Conservation (phyloP, 2,113 vertebrate species). For the human region DNA sequence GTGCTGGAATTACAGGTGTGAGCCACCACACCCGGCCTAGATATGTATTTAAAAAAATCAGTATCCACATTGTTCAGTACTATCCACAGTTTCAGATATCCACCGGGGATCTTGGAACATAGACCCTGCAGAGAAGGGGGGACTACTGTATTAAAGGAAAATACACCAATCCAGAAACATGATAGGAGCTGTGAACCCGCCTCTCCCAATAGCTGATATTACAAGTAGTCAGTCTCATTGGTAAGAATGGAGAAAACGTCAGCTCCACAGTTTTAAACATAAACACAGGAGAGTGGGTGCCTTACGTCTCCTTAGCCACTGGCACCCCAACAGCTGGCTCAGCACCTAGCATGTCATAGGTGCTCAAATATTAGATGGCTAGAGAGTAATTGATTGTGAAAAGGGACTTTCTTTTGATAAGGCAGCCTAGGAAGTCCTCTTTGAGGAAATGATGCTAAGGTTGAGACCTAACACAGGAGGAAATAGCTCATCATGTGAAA, state of each 20-base stretch:
- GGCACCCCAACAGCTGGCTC: neutral
- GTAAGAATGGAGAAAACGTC: neutral
- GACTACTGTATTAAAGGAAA: neutral
- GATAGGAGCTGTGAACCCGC: too few species aligned
- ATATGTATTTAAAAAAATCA: neutral
- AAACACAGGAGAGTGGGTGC: neutral
- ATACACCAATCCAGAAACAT: neutral
- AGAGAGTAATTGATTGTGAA: neutral
- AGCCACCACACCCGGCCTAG: too few species aligned
- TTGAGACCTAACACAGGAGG: neutral
- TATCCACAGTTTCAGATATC: neutral
- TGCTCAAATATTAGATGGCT: neutral
- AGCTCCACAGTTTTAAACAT: neutral
- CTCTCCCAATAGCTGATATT: neutral
- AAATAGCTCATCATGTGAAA: neutral
- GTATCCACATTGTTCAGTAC: neutral
- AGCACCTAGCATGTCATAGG: neutral
- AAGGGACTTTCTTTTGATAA: neutral
- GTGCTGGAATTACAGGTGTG: too few species aligned
- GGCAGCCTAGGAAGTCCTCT: neutral
- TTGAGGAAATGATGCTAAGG: neutral
- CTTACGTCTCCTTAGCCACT: neutral
- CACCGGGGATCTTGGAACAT: accelerated
- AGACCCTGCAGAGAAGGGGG: neutral
- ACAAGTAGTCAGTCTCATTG: neutral